phyloP scores from a whole-genome alignment of 2,797 vertebrate species.

The Potorous gilbertii region DNA sequence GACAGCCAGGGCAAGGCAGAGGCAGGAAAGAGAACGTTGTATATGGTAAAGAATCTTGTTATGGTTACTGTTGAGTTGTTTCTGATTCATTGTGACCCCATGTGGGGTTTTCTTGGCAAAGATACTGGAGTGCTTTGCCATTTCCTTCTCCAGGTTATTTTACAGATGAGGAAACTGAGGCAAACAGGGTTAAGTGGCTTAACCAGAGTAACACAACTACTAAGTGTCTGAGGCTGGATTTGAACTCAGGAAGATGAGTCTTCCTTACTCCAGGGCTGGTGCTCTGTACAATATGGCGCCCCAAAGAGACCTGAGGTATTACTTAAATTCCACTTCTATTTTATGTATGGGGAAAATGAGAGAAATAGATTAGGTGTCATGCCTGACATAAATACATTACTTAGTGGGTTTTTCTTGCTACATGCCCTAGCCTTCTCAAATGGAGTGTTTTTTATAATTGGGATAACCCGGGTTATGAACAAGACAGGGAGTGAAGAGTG shows the following conservation, averaged over 20 bases:
- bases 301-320: background rate
- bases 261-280: background rate
- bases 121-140: background rate
- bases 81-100: background rate
- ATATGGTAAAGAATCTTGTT: background rate
- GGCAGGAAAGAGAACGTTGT: background rate
- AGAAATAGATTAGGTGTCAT: background rate
- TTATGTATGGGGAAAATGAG: background rate
- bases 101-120: background rate
- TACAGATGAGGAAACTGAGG: background rate
- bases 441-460: too few relatives aligned
- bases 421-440: too few relatives aligned
- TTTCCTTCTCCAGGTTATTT: background rate
- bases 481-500: too few relatives aligned
- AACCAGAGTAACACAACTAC: background rate
- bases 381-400: too few relatives aligned
- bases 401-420: too few relatives aligned
- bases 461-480: too few relatives aligned
- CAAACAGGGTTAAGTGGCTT: background rate
- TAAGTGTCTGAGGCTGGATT: background rate
- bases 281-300: too few relatives aligned
- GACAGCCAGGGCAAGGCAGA: background rate
- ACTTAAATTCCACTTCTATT: background rate
- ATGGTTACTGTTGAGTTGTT: background rate
- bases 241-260: background rate